Evolutionary conservation across 2,888 invertebrate species (phyloP), one percentile per base, ranked within the genome.

Genomic region (Mythimna ferrago): DNA sequence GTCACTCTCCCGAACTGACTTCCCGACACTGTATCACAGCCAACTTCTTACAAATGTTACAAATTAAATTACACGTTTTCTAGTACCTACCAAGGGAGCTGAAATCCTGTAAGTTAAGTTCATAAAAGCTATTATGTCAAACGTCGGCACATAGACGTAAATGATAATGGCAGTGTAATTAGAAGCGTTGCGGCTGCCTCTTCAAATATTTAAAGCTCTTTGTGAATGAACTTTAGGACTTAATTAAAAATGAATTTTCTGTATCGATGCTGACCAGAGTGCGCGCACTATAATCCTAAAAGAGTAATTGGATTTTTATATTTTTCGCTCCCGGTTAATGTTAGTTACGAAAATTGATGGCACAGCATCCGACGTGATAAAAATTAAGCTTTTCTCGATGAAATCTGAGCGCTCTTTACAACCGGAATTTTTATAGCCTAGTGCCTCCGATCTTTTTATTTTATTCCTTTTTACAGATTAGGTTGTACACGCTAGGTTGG

Each of bases 1-100:
- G 90, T 93, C 93, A 93, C 86, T 82, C 86, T 86, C 84, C 69
- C 84, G 73, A 78, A 77, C 81, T 85, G 87, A 87, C 89, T 89
- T 88, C 80, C 85, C 81, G 71, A 78, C 82, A 79, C 70, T 82
- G 71, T 70, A 69, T 69, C 53, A 60, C 78, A 81, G 66, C 38
- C 65, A 56, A 63, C 64, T 81, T 71, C 63, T 75, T 85, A 75
- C 76, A 74, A 73, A 72, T 74, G 71, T 76, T 66, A 74, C 73
- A 76, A 81, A 75, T 82, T 75, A 73, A 81, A 81, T 83, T 77
- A 86, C 67, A 75, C 71, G 65, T 86, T 74, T 69, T 71, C 81
- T 77, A 78, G 70, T 78, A 69, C 61, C 60, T 78, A 67, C 61
- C 58, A 76, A 80, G 73, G 66, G 76, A 77, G 73, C 69, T 73